These are phyloP conservation scores for Leptobrachium ailaonicum DNA, from an alignment of 2,113 vertebrate species.

Conservation along the genomic window DNA sequence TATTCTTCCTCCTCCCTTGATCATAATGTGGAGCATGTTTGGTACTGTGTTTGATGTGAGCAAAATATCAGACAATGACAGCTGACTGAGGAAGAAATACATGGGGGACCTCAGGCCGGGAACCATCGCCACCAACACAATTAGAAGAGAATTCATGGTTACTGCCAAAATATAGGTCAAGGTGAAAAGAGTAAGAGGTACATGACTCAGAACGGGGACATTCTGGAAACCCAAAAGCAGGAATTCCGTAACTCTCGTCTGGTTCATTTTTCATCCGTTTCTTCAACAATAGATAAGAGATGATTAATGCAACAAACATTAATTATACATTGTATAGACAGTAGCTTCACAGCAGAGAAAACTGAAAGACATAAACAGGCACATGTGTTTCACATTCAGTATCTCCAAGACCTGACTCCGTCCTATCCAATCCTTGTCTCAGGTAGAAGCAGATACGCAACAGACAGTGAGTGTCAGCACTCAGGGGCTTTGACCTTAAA, in stretches of 20 bases:
- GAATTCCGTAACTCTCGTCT: neutral
- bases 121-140: neutral
- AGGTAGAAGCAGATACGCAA: no score
- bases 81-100: no score
- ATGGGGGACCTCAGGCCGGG: neutral
- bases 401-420: no score
- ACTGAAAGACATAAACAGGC: no score
- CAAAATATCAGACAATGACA: slow-evolving; percentile 10
- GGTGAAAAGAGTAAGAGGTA: neutral
- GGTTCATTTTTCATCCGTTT: neutral
- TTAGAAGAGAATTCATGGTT: slow-evolving; percentile 4
- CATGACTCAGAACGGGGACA: neutral
- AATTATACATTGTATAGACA: no score
- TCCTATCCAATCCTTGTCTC: no score
- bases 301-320: no score
- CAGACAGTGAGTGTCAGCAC: no score
- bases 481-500: no score
- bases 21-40: slow-evolving; percentile 4
- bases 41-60: neutral
- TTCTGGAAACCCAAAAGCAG: slow-evolving; percentile 4
- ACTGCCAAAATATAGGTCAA: slow-evolving; percentile 3
- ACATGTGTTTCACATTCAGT: no score
- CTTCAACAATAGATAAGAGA: no score
- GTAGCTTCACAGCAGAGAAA: no score
- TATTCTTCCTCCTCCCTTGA: neutral